Conservation (phyloP, 92 coral and sea anemone species). For the Siderastrea radians region DNA sequence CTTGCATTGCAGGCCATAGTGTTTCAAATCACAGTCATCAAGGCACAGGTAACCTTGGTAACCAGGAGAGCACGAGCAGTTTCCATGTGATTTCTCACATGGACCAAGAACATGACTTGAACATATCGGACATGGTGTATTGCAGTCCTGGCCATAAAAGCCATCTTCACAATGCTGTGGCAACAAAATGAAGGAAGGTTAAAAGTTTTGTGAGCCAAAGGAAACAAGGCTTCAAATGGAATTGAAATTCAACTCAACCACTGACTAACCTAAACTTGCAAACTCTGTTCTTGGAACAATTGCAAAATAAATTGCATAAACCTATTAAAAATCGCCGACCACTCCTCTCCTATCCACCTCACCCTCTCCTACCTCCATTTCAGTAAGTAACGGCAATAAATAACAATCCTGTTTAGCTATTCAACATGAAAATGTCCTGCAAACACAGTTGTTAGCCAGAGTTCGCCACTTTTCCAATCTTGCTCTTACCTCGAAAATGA, state of each 20-base stretch:
- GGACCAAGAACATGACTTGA: slow-evolving; percentile 90
- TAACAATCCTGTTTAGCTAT: too few relatives aligned
- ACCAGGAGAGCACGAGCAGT: slow-evolving; percentile 93
- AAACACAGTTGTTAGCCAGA: too few relatives aligned
- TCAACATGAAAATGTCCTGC: too few relatives aligned
- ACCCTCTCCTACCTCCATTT: too few relatives aligned
- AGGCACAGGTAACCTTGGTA: slow-evolving; percentile 89
- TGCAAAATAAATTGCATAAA: too few relatives aligned
- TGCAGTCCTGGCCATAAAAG: slow-evolving; percentile 84
- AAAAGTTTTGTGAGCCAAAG: too few relatives aligned
- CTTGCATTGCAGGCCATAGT: slow-evolving; percentile 73
- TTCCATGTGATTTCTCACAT: slow-evolving; percentile 89
- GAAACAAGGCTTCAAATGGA: background rate
- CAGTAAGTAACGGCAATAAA: too few relatives aligned
- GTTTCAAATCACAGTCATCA: slow-evolving; percentile 80
- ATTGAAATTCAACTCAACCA: background rate
- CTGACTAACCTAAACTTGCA: background rate
- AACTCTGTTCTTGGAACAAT: too few relatives aligned
- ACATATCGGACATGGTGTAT: slow-evolving; percentile 82
- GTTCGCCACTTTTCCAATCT: too few relatives aligned
- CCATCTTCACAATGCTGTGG: slow-evolving; percentile 90
- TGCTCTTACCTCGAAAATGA: too few relatives aligned
- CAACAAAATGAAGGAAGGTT: background rate
- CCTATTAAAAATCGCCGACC: too few relatives aligned
- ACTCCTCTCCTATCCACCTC: too few relatives aligned